Conservation (phyloP, 2,797 vertebrate species). For the Anolis apletophallus region DNA sequence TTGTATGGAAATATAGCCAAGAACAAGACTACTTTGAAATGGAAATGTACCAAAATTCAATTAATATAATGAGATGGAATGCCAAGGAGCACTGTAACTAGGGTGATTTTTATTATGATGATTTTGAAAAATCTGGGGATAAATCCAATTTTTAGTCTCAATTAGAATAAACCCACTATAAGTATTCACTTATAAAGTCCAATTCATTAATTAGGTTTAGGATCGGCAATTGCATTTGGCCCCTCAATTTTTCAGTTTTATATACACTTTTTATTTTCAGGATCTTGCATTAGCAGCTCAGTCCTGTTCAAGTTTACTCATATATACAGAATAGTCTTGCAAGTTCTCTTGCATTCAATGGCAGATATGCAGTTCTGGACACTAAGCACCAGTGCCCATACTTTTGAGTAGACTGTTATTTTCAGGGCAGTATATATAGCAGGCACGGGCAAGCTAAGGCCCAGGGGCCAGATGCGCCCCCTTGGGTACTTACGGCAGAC, state of each 20-base stretch:
- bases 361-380: too few relatives aligned
- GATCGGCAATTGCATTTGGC: too few relatives aligned
- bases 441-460: too few relatives aligned
- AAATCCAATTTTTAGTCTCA: neutral
- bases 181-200: neutral
- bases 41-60: neutral
- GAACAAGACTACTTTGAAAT: neutral
- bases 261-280: neutral
- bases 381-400: neutral
- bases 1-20: neutral
- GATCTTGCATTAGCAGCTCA: neutral
- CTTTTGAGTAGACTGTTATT: too few relatives aligned
- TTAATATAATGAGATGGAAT: conserved; percentile 1
- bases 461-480: too few relatives aligned
- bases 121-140: neutral
- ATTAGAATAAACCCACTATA: neutral
- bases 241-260: neutral
- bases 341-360: too few relatives aligned
- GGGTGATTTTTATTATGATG: neutral
- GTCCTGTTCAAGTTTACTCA: neutral
- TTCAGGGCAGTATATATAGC: neutral
- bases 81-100: neutral
- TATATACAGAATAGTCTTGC: too few relatives aligned
- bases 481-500: too few relatives aligned
- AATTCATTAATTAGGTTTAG: neutral